Evolutionary conservation across 2,888 invertebrate genomes (phyloP).

Genomic region (Sarcophaga rosellei): DNA sequence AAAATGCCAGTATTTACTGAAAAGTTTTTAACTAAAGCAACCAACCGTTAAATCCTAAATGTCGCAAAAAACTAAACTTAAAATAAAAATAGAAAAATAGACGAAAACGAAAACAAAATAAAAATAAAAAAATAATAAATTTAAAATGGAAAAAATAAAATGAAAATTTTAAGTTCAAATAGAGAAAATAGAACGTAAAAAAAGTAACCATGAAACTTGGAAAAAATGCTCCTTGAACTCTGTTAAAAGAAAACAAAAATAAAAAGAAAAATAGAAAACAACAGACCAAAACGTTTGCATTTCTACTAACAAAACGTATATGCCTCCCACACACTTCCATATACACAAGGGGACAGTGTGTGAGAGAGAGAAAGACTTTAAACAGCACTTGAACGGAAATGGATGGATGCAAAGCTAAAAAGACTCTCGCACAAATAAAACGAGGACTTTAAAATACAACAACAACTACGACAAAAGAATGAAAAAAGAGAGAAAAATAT

Average conservation of each 20-base stretch:
- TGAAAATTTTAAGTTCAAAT: not conserved
- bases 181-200: slow-evolving; percentile 28
- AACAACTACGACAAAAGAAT: slow-evolving; percentile 5
- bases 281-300: slow-evolving; percentile 40
- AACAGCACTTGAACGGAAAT: slow-evolving; percentile 43
- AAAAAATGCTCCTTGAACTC: slow-evolving; percentile 62
- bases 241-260: slow-evolving; percentile 1
- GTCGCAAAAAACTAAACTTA: slow-evolving; percentile 43
- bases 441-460: slow-evolving; percentile 36
- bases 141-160: slow-evolving; percentile 1
- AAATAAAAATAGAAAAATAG: slow-evolving; percentile 2
- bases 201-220: slow-evolving; percentile 51
- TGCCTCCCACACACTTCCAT: not conserved
- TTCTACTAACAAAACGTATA: slow-evolving; percentile 7
- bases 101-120: not conserved
- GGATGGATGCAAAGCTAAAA: slow-evolving; percentile 35
- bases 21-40: slow-evolving; percentile 59
- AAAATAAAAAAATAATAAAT: slow-evolving; percentile 3
- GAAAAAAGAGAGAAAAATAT: not conserved
- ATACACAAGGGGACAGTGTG: too few relatives aligned
- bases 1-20: slow-evolving; percentile 43
- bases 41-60: slow-evolving; percentile 66
- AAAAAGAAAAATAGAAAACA: not conserved
- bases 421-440: slow-evolving; percentile 49
- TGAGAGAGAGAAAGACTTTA: not conserved